A percentile compares a stretch with the other conserved stretches of the same genome.
Evolutionary conservation across 1,140 invertebrate genomes (phyloP).

Genomic region (Calephelis virginiensis): DNA sequence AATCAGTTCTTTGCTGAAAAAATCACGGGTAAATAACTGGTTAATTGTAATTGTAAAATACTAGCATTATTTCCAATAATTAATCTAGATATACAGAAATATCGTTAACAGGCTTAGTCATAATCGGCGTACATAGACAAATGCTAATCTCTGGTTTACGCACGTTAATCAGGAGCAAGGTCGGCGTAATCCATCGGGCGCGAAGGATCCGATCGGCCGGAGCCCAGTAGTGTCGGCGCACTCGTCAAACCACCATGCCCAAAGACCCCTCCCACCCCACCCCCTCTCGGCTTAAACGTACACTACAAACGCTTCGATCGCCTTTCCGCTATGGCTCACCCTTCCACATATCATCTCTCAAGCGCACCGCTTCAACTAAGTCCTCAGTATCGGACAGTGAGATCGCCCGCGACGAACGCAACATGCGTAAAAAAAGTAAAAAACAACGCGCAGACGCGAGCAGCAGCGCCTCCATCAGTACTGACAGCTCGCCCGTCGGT

Average conservation of each 20-base stretch:
- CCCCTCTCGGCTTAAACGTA: conserved; percentile 61
- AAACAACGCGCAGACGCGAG: conserved; percentile 55
- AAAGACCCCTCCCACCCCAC: conserved; percentile 37
- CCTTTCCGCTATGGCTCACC: conserved; percentile 70
- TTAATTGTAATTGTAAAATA: too few species aligned
- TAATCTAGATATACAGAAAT: background rate
- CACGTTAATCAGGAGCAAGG: conserved; percentile 55
- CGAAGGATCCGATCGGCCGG: conserved; percentile 27
- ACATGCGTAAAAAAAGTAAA: conserved; percentile 71
- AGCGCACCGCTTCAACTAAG: conserved; percentile 60
- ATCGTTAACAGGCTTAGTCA: conserved; percentile 28
- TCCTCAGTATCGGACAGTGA: conserved; percentile 66
- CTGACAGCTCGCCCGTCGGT: conserved; percentile 55
- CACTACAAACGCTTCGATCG: conserved; percentile 63
- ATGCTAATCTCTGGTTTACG: conserved; percentile 56
- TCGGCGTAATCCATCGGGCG: conserved; percentile 24
- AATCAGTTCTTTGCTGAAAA: too few species aligned
- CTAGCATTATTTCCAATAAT: too few species aligned
- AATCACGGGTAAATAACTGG: too few species aligned
- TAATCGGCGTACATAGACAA: conserved; percentile 40
- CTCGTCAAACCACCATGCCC: conserved; percentile 52
- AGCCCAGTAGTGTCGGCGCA: conserved; percentile 35
- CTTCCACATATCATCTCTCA: conserved; percentile 68
- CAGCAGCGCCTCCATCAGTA: conserved; percentile 52
- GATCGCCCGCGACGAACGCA: conserved; percentile 64